These are phyloP conservation scores for Tachycineta bicolor DNA, from an alignment of 2,113 vertebrate species.

Conservation along the genomic window DNA sequence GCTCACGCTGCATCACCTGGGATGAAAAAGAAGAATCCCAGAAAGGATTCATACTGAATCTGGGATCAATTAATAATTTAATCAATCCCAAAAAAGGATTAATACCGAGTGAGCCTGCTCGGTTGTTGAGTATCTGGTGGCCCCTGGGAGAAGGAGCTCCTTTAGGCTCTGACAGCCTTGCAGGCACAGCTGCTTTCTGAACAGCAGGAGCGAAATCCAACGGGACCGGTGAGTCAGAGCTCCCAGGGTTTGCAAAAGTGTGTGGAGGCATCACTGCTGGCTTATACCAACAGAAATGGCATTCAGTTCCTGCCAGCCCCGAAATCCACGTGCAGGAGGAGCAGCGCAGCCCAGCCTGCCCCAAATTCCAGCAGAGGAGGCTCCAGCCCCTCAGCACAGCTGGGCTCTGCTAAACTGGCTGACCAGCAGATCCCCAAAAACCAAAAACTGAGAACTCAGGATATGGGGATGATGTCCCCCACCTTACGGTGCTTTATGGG, in stretches of 20 bases:
- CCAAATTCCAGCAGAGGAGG: not conserved
- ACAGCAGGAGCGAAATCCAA: not conserved
- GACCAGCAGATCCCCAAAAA: not conserved
- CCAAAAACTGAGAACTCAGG: not conserved
- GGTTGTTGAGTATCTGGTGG: not conserved
- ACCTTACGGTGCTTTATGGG: fast-evolving
- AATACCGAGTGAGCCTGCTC: not conserved
- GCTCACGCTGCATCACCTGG: not conserved
- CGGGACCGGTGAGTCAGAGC: not conserved
- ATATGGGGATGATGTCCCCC: not conserved
- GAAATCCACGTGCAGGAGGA: not conserved
- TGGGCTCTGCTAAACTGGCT: not conserved
- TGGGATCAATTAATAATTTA: too few species aligned
- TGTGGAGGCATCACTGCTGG: not conserved
- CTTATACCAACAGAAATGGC: not conserved
- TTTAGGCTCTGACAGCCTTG: not conserved
- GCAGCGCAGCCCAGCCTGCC: not conserved
- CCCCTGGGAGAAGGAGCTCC: not conserved
- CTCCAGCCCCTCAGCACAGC: not conserved
- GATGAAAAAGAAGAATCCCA: not conserved
- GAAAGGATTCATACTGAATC: not conserved
- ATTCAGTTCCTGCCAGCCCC: not conserved
- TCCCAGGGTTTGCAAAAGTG: not conserved
- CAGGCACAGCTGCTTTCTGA: not conserved
- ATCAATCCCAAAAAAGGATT: not conserved